Conservation (phyloP, 2,797 vertebrate genomes). For the Eptatretus atami region DNA sequence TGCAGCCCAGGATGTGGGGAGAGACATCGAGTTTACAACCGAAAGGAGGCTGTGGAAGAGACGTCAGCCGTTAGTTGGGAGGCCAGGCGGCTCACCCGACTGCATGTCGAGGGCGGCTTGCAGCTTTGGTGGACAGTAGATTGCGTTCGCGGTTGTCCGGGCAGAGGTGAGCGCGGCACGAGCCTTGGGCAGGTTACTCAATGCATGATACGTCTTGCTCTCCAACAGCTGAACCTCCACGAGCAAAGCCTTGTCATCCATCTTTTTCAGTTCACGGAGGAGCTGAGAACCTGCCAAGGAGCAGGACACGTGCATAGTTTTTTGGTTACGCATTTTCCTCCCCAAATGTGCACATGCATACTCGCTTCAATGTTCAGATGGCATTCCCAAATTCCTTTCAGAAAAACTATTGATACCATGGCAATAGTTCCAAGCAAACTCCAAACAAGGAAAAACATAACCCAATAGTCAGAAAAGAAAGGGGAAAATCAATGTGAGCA, state of each 20-base stretch:
- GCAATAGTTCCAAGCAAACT: too few relatives aligned
- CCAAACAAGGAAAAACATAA: too few relatives aligned
- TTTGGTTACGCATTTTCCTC: too few relatives aligned
- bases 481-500: too few relatives aligned
- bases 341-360: too few relatives aligned
- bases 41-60: not conserved
- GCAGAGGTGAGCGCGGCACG: conserved; percentile 82
- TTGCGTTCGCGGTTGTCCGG: conserved; percentile 80
- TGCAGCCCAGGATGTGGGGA: conserved; percentile 10
- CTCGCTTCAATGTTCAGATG: too few relatives aligned
- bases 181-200: conserved; percentile 87
- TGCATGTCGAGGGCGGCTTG: conserved; percentile 96
- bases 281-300: conserved; percentile 37
- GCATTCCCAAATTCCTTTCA: too few relatives aligned
- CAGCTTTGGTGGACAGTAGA: conserved; percentile 90
- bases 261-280: conserved; percentile 79
- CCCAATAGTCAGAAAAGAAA: too few relatives aligned
- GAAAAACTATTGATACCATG: too few relatives aligned
- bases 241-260: conserved; percentile 90
- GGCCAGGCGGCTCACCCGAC: conserved; percentile 28
- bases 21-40: too few relatives aligned
- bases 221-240: conserved; percentile 93
- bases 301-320: too few relatives aligned
- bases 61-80: not conserved
- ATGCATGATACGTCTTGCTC: conserved; percentile 86